These are phyloP conservation scores for Sympetrum striolatum DNA, from an alignment of 2,888 invertebrate genomes.

Conservation along the genomic window DNA sequence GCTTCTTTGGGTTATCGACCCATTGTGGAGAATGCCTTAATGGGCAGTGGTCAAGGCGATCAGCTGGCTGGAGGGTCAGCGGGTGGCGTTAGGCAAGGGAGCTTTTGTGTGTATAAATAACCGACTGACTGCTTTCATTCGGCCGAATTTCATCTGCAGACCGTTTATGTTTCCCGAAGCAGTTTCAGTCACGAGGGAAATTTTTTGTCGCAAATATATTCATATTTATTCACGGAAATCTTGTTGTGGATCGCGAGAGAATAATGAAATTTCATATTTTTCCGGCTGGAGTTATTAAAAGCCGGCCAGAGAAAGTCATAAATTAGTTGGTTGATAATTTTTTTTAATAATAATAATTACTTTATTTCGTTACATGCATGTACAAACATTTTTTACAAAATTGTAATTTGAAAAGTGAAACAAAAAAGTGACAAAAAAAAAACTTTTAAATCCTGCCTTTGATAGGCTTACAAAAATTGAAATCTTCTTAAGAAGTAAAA, in stretches of 20 bases:
- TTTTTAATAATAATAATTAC: no score
- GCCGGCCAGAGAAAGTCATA: no score
- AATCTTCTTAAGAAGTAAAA: no score
- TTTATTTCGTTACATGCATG: no score
- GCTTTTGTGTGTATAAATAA: neutral
- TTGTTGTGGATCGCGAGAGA: neutral
- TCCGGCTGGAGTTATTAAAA: no score
- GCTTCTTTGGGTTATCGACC: slow-evolving; percentile 32
- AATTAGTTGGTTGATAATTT: no score
- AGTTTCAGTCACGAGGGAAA: neutral
- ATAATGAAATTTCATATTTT: no score
- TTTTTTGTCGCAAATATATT: neutral
- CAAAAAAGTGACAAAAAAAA: no score
- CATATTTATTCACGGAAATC: neutral
- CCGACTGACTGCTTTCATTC: neutral
- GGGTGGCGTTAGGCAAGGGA: neutral
- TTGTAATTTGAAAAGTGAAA: no score
- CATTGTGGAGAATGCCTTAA: neutral
- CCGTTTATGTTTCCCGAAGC: neutral
- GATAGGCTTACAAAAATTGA: no score
- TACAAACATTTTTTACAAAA: no score
- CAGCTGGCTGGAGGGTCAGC: slow-evolving; percentile 1
- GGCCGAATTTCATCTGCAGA: neutral
- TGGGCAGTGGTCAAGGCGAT: slow-evolving; percentile 28
- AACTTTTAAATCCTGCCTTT: no score